Conservation (phyloP, 2,888 invertebrate species). For the Sphaeridia pumilis region DNA sequence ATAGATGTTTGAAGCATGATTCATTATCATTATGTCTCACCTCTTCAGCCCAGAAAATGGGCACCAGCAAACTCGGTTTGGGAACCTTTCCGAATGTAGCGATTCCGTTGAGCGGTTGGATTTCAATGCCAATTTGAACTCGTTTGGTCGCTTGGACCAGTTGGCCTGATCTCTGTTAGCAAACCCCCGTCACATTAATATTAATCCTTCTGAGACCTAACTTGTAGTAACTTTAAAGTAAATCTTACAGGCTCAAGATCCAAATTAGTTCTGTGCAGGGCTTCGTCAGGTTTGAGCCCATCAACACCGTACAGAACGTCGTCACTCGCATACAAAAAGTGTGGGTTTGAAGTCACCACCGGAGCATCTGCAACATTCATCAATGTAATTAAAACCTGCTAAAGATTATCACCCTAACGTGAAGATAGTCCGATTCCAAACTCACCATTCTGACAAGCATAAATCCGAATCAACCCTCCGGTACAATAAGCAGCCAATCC, state of each 20-base stretch:
- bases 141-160: constrained; percentile 18
- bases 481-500: background rate
- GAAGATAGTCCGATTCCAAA: background rate
- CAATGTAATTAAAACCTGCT: background rate
- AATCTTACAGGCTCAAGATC: constrained; percentile 25
- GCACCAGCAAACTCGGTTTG: constrained; percentile 20
- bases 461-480: constrained; percentile 6
- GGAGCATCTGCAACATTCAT: constrained; percentile 12
- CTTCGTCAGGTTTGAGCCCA: constrained; percentile 7
- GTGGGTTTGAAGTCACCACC: constrained; percentile 14
- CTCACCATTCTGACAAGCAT: constrained; percentile 11
- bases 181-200: background rate
- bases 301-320: constrained; percentile 8
- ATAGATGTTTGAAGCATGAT: background rate
- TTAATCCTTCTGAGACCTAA: background rate
- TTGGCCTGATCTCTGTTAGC: constrained; percentile 14
- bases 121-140: constrained; percentile 22
- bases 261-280: constrained; percentile 17
- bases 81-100: constrained; percentile 6
- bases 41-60: constrained; percentile 33
- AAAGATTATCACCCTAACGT: background rate
- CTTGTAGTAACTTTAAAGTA: background rate
- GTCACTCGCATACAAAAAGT: constrained; percentile 16
- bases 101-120: constrained; percentile 1
- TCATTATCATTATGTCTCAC: constrained; percentile 9